Evolutionary conservation across 2,113 vertebrate genomes (phyloP).

Genomic region (Panthera uncia): DNA sequence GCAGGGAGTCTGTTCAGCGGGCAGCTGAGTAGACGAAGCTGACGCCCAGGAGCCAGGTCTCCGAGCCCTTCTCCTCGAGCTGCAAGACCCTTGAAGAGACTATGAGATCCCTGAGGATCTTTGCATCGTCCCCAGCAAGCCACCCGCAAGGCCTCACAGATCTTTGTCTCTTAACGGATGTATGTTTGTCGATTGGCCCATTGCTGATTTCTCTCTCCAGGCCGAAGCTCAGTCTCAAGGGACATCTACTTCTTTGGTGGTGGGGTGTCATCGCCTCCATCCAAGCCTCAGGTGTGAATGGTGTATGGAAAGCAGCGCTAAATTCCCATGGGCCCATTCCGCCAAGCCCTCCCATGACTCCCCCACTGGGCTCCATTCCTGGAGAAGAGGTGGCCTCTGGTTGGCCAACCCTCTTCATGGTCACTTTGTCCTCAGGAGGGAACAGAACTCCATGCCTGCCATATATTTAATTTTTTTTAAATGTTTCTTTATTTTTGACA

Average conservation of each 20-base stretch:
- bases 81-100: not conserved
- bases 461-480: not conserved
- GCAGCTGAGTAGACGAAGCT: not conserved
- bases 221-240: not conserved
- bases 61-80: not conserved
- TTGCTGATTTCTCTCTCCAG: not conserved
- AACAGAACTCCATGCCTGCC: not conserved
- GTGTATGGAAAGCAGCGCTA: not conserved
- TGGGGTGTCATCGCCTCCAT: not conserved
- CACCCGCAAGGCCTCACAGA: no score
- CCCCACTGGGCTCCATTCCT: no score
- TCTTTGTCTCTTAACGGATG: not conserved
- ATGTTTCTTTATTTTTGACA: no score
- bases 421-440: not conserved
- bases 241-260: not conserved
- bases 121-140: not conserved
- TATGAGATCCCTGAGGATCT: not conserved
- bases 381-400: not conserved
- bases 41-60: not conserved
- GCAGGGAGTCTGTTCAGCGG: not conserved
- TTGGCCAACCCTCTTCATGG: not conserved
- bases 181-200: not conserved
- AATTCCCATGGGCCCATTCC: not conserved
- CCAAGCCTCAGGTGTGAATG: not conserved
- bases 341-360: not conserved